Base-by-base conservation (phyloP, 1,140 invertebrate genomes). In the Caenorhabditis tropicalis region DNA sequence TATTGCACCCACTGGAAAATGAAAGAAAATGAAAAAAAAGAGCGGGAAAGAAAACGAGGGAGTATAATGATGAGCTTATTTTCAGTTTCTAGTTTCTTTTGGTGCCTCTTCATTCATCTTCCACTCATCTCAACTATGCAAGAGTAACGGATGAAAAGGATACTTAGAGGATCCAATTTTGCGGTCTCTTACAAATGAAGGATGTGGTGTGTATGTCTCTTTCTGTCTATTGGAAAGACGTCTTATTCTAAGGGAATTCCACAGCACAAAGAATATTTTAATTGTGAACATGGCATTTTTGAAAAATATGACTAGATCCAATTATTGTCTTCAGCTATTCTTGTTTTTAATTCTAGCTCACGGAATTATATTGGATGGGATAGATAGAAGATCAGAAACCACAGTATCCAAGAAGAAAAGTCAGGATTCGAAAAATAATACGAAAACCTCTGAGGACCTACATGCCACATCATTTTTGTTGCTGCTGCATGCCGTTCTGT, bases 41-140 rank as follows among this genome's bases (percentile, higher is more conserved):
- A n/a, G 21, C 3, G 29, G 24, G 53, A 27, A 27, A 9, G 36
- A 74, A 43, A 27, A 74, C 12, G 65, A 74, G 36, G 43, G 36
- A 74, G n/a, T 24, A 74, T 74, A 74, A 74, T 74, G 65, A 74
- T 74, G 65, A 74, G 65, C 33, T 33, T 43, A 74, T 43, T 43
- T 74, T 46, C 65, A 74, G 65, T 74, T 43, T 74, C 65, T 21
- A 74, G 65, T 43, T 74, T 74, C 65, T 3, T 24, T 46, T 74
- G 33, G 58, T 65, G 33, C 21, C 65, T 43, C 36, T 74, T 74
- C 65, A 74, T 74, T 74, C 65, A 74, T 74, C 65, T 74, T 74
- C 65, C 65, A 74, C 36, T 74, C 65, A 74, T 43, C 65, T 74
- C 65, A 74, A 74, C 65, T 74, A 74, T 74, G 65, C 65, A 74